These are phyloP conservation scores for Chaetops frenatus DNA, from an alignment of 2,113 vertebrate genomes.

Conservation along the genomic window DNA sequence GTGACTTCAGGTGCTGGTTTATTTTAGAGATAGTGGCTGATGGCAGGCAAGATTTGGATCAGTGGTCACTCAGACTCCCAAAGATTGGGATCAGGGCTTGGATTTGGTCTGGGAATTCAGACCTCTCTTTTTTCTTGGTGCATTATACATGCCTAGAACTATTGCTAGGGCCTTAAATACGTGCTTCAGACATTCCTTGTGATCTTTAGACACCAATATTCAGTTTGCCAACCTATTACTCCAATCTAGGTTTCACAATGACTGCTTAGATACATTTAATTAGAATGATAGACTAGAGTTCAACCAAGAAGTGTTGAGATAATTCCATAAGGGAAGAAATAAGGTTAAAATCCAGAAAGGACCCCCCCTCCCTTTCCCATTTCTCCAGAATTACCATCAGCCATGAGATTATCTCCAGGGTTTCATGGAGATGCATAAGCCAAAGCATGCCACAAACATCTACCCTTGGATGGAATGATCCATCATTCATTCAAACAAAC, in stretches of 20 bases:
- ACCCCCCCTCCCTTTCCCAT: not conserved
- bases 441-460: not conserved
- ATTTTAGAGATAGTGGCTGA: not conserved
- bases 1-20: not conserved
- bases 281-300: constrained; percentile 9
- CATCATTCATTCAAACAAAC: constrained; percentile 6
- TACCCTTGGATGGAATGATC: not conserved
- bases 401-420: not conserved
- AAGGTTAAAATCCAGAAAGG: constrained; percentile 18
- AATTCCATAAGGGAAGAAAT: not conserved
- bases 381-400: not conserved
- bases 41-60: not conserved
- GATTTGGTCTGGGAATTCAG: not conserved
- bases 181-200: not conserved
- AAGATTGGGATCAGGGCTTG: not conserved
- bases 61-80: not conserved
- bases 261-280: constrained; percentile 1
- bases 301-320: not conserved
- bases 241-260: not conserved
- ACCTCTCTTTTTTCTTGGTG: rapidly evolving
- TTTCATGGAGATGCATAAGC: not conserved
- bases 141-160: not conserved
- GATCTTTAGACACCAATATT: not conserved
- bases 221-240: not conserved
- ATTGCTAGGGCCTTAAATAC: not conserved